These are phyloP conservation scores for Menidia beryllina DNA, from an alignment of 2,113 vertebrate species.

Conservation along the genomic window DNA sequence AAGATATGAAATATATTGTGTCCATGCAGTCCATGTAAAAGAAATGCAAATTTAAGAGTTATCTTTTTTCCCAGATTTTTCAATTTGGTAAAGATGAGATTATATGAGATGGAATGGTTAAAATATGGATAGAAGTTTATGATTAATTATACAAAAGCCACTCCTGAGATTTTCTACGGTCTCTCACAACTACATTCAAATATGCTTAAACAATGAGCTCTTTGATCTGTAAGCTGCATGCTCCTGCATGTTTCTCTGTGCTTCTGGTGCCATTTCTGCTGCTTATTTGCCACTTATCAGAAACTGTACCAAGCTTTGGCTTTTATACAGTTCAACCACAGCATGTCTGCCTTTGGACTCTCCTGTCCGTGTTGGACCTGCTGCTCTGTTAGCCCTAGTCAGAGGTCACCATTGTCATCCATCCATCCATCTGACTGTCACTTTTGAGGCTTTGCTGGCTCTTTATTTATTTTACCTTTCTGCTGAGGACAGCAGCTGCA, in stretches of 20 bases:
- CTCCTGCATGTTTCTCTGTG: slow-evolving; percentile 26
- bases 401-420: slow-evolving; percentile 12
- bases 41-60: too few species aligned
- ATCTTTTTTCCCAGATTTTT: too few species aligned
- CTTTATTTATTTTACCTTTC: slow-evolving; percentile 67
- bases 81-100: not conserved
- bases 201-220: slow-evolving; percentile 21
- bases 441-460: slow-evolving; percentile 25
- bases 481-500: slow-evolving; percentile 72
- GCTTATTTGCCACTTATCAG: slow-evolving; percentile 21
- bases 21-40: too few species aligned
- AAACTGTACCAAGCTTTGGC: not conserved
- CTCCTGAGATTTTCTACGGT: not conserved
- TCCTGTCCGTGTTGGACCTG: not conserved
- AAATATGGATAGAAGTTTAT: slow-evolving; percentile 26
- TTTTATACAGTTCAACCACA: not conserved
- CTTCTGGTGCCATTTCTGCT: not conserved
- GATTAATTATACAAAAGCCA: slow-evolving; percentile 26
- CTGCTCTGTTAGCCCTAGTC: slow-evolving; percentile 11
- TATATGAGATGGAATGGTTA: not conserved
- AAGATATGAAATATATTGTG: too few species aligned
- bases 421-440: slow-evolving; percentile 37
- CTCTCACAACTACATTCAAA: not conserved
- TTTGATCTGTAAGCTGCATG: slow-evolving; percentile 40
- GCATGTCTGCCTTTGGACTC: not conserved